Evolutionary conservation across 2,113 vertebrate species (phyloP), one percentile per base, ranked within the genome.

Genomic region (Piaya cayana): DNA sequence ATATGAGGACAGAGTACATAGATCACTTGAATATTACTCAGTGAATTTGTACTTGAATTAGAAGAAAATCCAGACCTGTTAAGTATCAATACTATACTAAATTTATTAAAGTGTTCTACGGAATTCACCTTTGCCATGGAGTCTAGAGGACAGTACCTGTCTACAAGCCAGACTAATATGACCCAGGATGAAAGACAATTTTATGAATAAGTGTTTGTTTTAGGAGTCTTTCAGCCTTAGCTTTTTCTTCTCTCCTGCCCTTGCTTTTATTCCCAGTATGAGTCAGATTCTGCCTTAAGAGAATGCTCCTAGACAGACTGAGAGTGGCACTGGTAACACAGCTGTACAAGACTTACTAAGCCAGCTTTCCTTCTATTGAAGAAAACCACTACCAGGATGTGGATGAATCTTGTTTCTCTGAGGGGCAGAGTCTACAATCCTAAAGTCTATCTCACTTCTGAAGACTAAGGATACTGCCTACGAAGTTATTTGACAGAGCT

Each of bases 1-100:
- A 11, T 25, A 12, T 20, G 7, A 15, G 10, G 8, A 23, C 2
- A 1, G 5, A 3, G 3, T 30, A 50, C 18, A 29, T 7, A 36
- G 8, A 50, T 39, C 10, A 64, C 30, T 26, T 34, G 16, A 55
- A 30, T 58, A 50, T 67, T 47, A 27, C 8, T 76, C 21, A 15
- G 30, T 58, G 12, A 62, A 43, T 11, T 53, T 52, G 11, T 12
- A 30, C 11, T 15, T 72, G 34, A 86, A 30, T 13, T 71, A 25
- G 13, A 76, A 26, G 27, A 72, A 69, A 86, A 58, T 47, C 2
- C 12, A 39, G 3, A 4, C 25, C 36, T 6, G 5, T 76, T 69
- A 80, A 80, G 62, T 36, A 53, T n/a, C 14, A 62, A 3, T 30
- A 39, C 29, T 37, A 36, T 25, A 4, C 11, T 63, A 30, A 65